Conservation (phyloP, 2,797 vertebrate species). For the Ptychadena robeensis region DNA sequence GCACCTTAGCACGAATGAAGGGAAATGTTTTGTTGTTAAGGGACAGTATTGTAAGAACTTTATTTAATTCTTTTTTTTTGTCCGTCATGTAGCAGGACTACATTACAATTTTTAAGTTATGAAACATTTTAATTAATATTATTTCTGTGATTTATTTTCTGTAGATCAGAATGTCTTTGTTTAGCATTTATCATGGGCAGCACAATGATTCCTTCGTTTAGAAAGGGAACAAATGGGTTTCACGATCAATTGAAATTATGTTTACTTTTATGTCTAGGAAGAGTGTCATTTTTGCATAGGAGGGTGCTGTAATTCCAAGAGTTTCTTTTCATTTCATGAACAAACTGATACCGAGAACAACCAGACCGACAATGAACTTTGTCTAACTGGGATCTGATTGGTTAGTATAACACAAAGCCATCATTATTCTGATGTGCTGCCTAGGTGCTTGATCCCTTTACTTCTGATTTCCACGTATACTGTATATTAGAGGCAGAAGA, state of each 20-base stretch:
- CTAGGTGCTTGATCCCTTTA: not conserved
- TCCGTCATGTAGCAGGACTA: constrained; percentile 94
- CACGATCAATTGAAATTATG: constrained; percentile 31
- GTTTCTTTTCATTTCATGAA: not conserved
- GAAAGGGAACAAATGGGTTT: constrained; percentile 46
- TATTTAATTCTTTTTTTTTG: constrained; percentile 71
- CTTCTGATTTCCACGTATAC: not conserved
- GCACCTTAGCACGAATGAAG: constrained; percentile 78
- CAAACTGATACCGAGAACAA: not conserved
- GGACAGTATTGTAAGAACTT: constrained; percentile 80
- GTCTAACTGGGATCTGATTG: not conserved
- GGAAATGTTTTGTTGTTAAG: constrained; percentile 79
- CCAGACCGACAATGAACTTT: not conserved
- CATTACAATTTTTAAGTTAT: constrained; percentile 91
- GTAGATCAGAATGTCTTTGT: constrained; percentile 79
- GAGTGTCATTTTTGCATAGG: not conserved
- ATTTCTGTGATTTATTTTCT: constrained; percentile 74
- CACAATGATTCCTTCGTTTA: constrained; percentile 57
- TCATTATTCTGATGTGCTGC: not conserved
- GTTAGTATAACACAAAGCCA: not conserved
- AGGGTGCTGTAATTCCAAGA: not conserved
- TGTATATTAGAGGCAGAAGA: constrained; percentile 10
- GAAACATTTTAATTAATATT: constrained; percentile 83
- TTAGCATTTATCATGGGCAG: constrained; percentile 67
- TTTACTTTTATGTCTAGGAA: constrained; percentile 16